phyloP scores from a whole-genome alignment of 2,113 vertebrate species.

The Alexandromys fortis region DNA sequence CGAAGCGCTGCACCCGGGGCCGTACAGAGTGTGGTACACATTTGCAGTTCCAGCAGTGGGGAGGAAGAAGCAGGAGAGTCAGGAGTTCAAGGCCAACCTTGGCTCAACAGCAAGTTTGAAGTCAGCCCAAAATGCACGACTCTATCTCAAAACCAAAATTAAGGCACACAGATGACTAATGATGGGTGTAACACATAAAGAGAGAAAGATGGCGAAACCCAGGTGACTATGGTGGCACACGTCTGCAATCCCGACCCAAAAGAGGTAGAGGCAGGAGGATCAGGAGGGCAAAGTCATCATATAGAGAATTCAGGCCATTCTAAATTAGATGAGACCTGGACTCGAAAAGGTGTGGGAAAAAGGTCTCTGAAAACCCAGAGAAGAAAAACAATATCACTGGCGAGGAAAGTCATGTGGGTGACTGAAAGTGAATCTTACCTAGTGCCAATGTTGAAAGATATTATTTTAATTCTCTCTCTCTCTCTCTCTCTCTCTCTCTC shows the following conservation, averaged over 20 bases:
- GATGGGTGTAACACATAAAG: neutral
- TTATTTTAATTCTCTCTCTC: neutral
- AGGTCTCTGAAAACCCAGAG: neutral
- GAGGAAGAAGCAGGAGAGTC: neutral
- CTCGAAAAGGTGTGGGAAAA: neutral
- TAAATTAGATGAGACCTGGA: neutral
- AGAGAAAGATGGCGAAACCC: neutral
- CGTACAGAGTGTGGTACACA: neutral
- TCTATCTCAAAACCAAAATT: neutral
- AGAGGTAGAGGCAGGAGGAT: too few relatives aligned
- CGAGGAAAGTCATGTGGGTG: neutral
- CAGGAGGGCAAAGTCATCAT: neutral
- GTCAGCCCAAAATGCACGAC: neutral
- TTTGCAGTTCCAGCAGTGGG: neutral
- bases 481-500: too few relatives aligned
- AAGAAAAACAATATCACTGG: neutral
- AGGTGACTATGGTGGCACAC: neutral
- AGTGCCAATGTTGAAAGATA: neutral
- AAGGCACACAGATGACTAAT: neutral
- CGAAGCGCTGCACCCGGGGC: rapidly evolving
- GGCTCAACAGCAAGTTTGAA: neutral
- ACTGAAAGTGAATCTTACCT: too few relatives aligned
- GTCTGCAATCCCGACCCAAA: neutral
- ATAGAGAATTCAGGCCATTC: neutral
- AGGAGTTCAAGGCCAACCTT: neutral